Conservation (phyloP, 2,113 vertebrate species). For the Dromas ardeola region DNA sequence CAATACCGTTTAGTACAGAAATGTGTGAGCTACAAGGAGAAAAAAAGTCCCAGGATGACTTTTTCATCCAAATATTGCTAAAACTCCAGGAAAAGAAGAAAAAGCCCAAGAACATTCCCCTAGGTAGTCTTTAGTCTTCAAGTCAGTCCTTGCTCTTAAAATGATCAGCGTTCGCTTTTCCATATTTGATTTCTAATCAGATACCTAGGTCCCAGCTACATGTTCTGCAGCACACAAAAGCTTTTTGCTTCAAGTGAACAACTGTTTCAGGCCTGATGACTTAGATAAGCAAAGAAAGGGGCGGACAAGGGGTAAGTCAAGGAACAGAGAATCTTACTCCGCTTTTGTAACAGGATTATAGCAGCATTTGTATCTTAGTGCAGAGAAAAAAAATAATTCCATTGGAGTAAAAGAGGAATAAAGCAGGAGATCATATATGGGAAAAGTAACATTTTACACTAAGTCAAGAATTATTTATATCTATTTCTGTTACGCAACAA, state of each 20-base stretch:
- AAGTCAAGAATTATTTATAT: not conserved
- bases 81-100: not conserved
- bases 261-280: not conserved
- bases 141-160: not conserved
- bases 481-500: not conserved
- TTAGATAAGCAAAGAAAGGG: not conserved
- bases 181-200: not conserved
- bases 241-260: not conserved
- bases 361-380: not conserved
- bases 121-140: not conserved
- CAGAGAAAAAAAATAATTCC: no score
- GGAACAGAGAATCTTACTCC: not conserved
- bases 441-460: not conserved
- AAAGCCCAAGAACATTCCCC: not conserved
- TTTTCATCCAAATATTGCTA: not conserved
- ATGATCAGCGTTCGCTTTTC: fast-evolving
- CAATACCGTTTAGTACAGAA: not conserved
- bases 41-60: not conserved
- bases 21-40: not conserved
- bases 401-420: not conserved
- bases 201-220: not conserved
- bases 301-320: not conserved
- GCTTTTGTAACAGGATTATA: not conserved
- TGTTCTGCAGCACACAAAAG: not conserved
- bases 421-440: not conserved